A percentile compares a stretch with the other conserved stretches of the same genome.
Evolutionary conservation across 2,888 invertebrate genomes (phyloP).

Genomic region (Vesta saturnalis): DNA sequence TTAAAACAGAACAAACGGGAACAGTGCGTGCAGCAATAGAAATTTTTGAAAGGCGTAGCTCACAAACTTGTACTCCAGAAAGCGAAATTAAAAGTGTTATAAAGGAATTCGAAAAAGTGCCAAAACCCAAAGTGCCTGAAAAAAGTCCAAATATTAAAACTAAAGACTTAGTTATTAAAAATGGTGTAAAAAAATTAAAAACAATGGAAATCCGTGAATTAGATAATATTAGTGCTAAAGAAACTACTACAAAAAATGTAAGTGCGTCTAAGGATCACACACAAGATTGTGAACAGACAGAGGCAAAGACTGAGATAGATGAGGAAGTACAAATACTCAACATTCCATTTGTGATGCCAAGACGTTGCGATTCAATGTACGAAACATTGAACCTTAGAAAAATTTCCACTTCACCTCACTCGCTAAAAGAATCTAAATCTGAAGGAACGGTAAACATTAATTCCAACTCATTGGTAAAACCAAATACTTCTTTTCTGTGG

Average conservation of each 20-base stretch:
- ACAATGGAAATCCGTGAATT: conserved; percentile 59
- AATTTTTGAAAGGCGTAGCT: conserved; percentile 56
- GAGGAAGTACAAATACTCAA: conserved; percentile 54
- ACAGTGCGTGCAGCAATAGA: conserved; percentile 57
- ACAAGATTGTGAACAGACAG: background rate
- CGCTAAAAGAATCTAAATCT: conserved; percentile 40
- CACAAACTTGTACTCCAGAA: conserved; percentile 39
- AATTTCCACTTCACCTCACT: conserved; percentile 32
- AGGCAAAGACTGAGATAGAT: conserved; percentile 39
- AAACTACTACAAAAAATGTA: background rate
- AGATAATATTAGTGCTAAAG: background rate
- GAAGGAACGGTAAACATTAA: conserved; percentile 31
- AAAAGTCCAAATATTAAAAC: conserved; percentile 67
- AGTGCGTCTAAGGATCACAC: background rate
- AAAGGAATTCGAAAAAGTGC: conserved; percentile 57
- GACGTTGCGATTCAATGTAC: conserved; percentile 55
- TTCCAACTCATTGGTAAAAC: conserved; percentile 59
- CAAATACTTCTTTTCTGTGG: conserved; percentile 76
- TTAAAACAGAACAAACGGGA: background rate
- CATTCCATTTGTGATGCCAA: conserved; percentile 52
- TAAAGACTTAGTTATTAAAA: conserved; percentile 66
- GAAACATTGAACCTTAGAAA: conserved; percentile 49
- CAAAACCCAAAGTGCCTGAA: conserved; percentile 71
- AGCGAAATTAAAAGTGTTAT: conserved; percentile 24
- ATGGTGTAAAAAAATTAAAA: conserved; percentile 66